Percentiles rank a stretch among this genome's conserved stretches.
Evolutionary conservation across 2,797 vertebrate species (phyloP).

Genomic region (Oreonectes daqikongensis): DNA sequence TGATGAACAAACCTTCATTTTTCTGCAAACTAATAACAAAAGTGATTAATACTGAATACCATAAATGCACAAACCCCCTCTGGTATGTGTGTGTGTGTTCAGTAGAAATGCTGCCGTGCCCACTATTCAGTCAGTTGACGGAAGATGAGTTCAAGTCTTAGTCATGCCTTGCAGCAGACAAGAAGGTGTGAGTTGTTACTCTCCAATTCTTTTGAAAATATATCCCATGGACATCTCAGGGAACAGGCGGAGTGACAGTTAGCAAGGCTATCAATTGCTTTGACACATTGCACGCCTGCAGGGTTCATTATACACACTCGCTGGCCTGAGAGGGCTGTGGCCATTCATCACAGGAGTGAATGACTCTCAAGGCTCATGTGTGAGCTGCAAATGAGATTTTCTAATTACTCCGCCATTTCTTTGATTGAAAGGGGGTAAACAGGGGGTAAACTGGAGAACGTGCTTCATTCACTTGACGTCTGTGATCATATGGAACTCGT

Average conservation of each 20-base stretch:
- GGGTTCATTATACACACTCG: slow-evolving; percentile 39
- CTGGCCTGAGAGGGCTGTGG: slow-evolving; percentile 19
- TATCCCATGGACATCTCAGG: slow-evolving; percentile 25
- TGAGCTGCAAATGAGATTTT: slow-evolving; percentile 41
- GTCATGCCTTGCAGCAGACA: slow-evolving; percentile 16
- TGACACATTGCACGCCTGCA: slow-evolving; percentile 24
- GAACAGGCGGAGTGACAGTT: slow-evolving; percentile 46
- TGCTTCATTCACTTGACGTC: slow-evolving; percentile 23
- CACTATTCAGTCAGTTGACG: not conserved
- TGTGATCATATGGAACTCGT: slow-evolving; percentile 10
- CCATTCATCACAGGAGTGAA: slow-evolving; percentile 51
- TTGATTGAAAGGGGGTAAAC: slow-evolving; percentile 44
- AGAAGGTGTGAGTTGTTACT: slow-evolving; percentile 23
- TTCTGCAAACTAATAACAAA: too few relatives aligned
- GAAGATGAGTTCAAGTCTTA: slow-evolving; percentile 16
- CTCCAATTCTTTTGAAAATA: slow-evolving; percentile 15
- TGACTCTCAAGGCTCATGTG: slow-evolving; percentile 43
- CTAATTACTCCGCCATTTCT: slow-evolving; percentile 47
- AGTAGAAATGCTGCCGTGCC: not conserved
- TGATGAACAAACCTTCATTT: too few relatives aligned
- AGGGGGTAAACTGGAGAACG: slow-evolving; percentile 49
- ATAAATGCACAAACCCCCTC: too few relatives aligned
- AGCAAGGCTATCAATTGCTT: slow-evolving; percentile 49
- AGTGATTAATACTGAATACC: too few relatives aligned
- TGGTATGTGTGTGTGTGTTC: too few relatives aligned